Evolutionary conservation across 2,113 vertebrate genomes (phyloP).

Genomic region (Coryphaenoides rupestris): DNA sequence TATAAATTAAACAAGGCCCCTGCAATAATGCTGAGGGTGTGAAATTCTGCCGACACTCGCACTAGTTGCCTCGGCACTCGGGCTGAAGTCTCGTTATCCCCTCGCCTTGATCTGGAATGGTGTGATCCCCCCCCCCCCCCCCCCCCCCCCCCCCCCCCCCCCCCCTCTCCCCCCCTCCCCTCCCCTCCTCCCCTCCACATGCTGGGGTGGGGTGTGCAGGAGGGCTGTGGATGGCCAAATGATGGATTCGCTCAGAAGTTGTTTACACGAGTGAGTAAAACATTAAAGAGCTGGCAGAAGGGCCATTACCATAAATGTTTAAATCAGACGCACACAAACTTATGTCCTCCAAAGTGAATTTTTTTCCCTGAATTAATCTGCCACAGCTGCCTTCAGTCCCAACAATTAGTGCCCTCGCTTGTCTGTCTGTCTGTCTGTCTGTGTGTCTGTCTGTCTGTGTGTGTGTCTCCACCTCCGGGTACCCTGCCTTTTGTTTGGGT

Average conservation of each 20-base stretch:
- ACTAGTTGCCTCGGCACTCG: constrained; percentile 36
- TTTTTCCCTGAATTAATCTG: constrained; percentile 91
- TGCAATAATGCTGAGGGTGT: constrained; percentile 63
- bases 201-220: constrained; percentile 65
- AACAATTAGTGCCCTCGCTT: constrained; percentile 79
- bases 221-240: constrained; percentile 76
- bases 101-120: constrained; percentile 48
- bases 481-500: no score
- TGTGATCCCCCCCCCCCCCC: constrained; percentile 27
- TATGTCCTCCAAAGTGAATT: constrained; percentile 86
- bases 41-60: constrained; percentile 55
- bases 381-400: constrained; percentile 80
- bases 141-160: constrained; percentile 21
- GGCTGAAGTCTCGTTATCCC: constrained; percentile 61
- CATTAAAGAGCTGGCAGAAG: constrained; percentile 92
- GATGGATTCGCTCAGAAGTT: constrained; percentile 85
- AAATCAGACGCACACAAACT: constrained; percentile 91
- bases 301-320: constrained; percentile 97
- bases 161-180: not conserved
- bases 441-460: not conserved
- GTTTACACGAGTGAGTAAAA: constrained; percentile 85
- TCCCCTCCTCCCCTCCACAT: constrained; percentile 31
- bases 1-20: constrained; percentile 66
- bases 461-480: not conserved
- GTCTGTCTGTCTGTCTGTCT: constrained; percentile 42